Percentiles rank a stretch among this genome's conserved stretches.
phyloP scores from a whole-genome alignment of 2,888 invertebrate species.

The Rhaphigaster nebulosa region DNA sequence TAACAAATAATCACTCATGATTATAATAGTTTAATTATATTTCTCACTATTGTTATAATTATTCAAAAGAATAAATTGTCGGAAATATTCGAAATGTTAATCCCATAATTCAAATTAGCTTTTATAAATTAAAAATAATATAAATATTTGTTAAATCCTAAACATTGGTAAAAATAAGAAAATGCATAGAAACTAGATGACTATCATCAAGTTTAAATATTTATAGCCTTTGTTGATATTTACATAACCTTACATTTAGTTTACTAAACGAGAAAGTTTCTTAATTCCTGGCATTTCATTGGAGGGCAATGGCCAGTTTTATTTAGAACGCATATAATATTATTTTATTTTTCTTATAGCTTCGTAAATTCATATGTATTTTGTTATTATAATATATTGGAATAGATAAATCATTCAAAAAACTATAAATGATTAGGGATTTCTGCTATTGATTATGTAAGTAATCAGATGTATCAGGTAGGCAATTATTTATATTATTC shows the following conservation, averaged over 20 bases:
- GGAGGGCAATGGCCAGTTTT: background rate
- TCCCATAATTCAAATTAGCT: background rate
- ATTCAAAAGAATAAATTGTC: too few species aligned
- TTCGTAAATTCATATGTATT: too few species aligned
- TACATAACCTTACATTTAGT: background rate
- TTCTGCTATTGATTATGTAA: background rate
- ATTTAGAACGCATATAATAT: background rate
- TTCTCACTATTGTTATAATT: too few species aligned
- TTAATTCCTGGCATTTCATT: constrained; percentile 2
- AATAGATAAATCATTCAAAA: too few species aligned
- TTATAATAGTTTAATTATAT: too few species aligned
- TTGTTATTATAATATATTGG: too few species aligned
- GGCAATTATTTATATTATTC: background rate
- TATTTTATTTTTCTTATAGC: too few species aligned
- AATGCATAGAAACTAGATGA: background rate
- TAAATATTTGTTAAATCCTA: background rate
- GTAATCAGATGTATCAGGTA: background rate
- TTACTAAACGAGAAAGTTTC: background rate
- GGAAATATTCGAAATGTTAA: too few species aligned
- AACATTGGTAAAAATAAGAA: background rate
- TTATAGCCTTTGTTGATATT: constrained; percentile 5
- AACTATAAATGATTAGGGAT: too few species aligned
- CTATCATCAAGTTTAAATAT: background rate
- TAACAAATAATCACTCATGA: too few species aligned
- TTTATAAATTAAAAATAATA: background rate